Evolutionary conservation across 2,113 vertebrate genomes (phyloP), one percentile per base, ranked within the genome.

Genomic region (Percina caprodes): DNA sequence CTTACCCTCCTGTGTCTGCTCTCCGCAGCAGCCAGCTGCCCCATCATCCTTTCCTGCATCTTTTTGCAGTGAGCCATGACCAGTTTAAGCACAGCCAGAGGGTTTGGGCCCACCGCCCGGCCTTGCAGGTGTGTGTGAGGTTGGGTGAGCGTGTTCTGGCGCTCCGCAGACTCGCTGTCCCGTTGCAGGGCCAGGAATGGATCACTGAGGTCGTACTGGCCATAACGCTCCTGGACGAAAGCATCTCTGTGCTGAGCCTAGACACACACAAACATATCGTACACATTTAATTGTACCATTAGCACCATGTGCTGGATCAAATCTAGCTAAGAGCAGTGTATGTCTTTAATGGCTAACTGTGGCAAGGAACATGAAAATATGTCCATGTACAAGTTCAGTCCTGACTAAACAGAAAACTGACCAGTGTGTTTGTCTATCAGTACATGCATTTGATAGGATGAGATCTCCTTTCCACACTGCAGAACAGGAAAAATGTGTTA

Each of bases 11-110:
- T 96, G 94, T 99, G 98, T 45, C 98, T 90, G 94, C 94, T 98
- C 89, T 99, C 98, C 0, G 97, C 96, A 1, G 97, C 97, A 3
- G 97, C 96, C 62, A 99, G 90, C 54, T 99, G 98, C 61, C 96
- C 96, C 91, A 98, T 92, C 97, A 99, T 98, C 77, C 96, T 97
- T 73, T 99, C 98, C 91, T 99, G 98, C 97, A 99, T 99, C 62
- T 92, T 96, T 92, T 97, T 99, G 91, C 97, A 99, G 60, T 99
- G 98, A 69, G 96, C 96, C 97, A 99, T 97, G 90, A 99, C 97
- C 80, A 97, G 96, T 87, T 98, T 98, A 6, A 99, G 92, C 48
- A 99, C 87, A 1, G 97, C 97, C n/a, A 99, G 93, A 0, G 98
- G 98, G 86, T 97, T 98, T 51, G 97, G 93, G 91, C 45, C 95